Evolutionary conservation across 2,113 vertebrate genomes (phyloP).

Genomic region (Etia nguti): DNA sequence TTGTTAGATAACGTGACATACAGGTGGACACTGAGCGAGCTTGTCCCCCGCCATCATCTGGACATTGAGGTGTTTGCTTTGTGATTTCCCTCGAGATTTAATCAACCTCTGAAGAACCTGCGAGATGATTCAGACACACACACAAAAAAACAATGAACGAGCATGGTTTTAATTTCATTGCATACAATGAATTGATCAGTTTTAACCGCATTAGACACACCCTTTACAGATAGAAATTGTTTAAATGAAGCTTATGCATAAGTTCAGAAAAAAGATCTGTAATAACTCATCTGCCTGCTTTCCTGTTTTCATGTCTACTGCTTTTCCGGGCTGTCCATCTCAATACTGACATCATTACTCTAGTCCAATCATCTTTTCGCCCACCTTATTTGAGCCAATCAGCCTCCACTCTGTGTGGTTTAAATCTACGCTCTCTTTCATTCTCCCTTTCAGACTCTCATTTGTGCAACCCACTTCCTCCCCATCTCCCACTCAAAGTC

Average conservation of each 20-base stretch:
- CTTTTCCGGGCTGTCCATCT: not conserved
- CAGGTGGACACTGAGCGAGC: slow-evolving; percentile 91
- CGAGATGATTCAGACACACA: not conserved
- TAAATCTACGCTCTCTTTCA: not conserved
- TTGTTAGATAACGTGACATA: slow-evolving; percentile 51
- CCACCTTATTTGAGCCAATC: not conserved
- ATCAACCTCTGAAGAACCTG: slow-evolving; percentile 93
- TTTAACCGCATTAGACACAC: not conserved
- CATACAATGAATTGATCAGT: not conserved
- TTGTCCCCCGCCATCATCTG: slow-evolving; percentile 98
- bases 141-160: not conserved
- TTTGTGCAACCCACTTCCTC: not conserved
- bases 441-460: not conserved
- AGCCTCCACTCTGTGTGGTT: not conserved
- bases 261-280: not conserved
- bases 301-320: not conserved
- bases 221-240: not conserved
- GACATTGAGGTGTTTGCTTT: slow-evolving; percentile 95
- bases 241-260: not conserved
- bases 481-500: not conserved
- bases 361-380: not conserved
- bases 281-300: not conserved
- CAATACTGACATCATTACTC: not conserved
- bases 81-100: slow-evolving; percentile 94
- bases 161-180: not conserved